Conservation (phyloP, 2,113 vertebrate genomes). For the Barbus barbus region DNA sequence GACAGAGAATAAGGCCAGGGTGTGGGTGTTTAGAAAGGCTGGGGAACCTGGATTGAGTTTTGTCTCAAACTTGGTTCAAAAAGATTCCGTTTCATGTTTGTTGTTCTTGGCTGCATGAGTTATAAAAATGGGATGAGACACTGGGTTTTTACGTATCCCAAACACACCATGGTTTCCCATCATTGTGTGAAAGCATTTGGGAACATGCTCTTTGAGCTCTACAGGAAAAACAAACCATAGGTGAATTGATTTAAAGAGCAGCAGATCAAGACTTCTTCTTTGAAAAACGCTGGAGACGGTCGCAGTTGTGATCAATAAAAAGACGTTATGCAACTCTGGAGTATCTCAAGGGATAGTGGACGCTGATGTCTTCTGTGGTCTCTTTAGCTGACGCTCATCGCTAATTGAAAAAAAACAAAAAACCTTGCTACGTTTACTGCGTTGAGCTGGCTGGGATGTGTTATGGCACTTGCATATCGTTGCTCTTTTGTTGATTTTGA, state of each 20-base stretch:
- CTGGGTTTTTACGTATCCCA: slow-evolving; percentile 17
- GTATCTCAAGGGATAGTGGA: not conserved
- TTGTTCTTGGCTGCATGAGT: slow-evolving; percentile 68
- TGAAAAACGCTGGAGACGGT: not conserved
- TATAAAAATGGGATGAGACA: slow-evolving; percentile 26
- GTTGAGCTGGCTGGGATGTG: no score
- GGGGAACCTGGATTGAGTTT: slow-evolving; percentile 50
- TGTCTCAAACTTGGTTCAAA: slow-evolving; percentile 62
- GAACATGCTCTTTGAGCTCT: slow-evolving; percentile 64
- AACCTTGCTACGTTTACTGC: no score
- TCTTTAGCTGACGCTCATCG: slow-evolving; percentile 25
- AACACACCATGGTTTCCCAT: slow-evolving; percentile 64
- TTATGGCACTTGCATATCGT: no score
- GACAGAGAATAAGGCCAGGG: not conserved
- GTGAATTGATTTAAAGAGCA: slow-evolving; percentile 21
- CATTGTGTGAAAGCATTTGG: slow-evolving; percentile 69
- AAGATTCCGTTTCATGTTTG: slow-evolving; percentile 63
- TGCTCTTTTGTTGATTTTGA: no score
- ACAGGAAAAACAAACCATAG: slow-evolving; percentile 44
- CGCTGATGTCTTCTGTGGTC: not conserved
- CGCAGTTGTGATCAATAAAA: not conserved
- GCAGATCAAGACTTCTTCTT: not conserved
- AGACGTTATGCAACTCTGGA: not conserved
- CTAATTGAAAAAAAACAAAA: no score
- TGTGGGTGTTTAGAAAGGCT: slow-evolving; percentile 44